These are phyloP conservation scores for Oophaga pumilio DNA, from an alignment of 2,113 vertebrate species.

Conservation along the genomic window DNA sequence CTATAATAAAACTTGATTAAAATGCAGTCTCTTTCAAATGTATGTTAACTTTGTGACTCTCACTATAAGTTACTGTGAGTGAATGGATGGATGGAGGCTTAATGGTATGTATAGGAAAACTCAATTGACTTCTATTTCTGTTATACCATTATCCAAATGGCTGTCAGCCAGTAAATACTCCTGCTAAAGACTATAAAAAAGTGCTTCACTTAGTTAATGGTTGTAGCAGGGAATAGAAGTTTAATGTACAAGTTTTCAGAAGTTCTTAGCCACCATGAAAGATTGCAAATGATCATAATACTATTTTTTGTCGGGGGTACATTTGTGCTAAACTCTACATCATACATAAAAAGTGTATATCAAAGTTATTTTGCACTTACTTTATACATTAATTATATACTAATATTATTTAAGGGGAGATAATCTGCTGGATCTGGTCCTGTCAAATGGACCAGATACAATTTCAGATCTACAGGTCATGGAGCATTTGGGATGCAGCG, in stretches of 20 bases:
- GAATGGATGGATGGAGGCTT: constrained; percentile 38
- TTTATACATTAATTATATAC: too few relatives aligned
- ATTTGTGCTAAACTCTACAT: neutral
- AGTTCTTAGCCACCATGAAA: neutral
- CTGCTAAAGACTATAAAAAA: constrained; percentile 40
- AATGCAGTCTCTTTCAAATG: constrained; percentile 6
- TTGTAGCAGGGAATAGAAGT: constrained; percentile 18
- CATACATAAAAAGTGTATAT: neutral
- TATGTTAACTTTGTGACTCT: constrained; percentile 13
- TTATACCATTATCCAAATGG: constrained; percentile 46
- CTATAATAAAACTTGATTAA: neutral
- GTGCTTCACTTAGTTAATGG: constrained; percentile 23
- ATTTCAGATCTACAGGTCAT: too few relatives aligned
- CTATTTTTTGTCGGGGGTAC: neutral
- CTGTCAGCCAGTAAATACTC: constrained; percentile 42
- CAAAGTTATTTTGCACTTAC: neutral
- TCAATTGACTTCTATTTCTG: constrained; percentile 37
- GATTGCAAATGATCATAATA: neutral
- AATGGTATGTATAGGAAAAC: constrained; percentile 49
- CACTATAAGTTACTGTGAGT: neutral
- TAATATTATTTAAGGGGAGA: too few relatives aligned
- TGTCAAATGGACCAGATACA: too few relatives aligned
- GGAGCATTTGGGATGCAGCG: too few relatives aligned
- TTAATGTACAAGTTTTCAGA: neutral
- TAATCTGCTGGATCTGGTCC: too few relatives aligned